A percentile compares a stretch with the other conserved stretches of the same genome.
Conservation (phyloP, 1,140 invertebrate species). For the Sycophaga agraensis region DNA sequence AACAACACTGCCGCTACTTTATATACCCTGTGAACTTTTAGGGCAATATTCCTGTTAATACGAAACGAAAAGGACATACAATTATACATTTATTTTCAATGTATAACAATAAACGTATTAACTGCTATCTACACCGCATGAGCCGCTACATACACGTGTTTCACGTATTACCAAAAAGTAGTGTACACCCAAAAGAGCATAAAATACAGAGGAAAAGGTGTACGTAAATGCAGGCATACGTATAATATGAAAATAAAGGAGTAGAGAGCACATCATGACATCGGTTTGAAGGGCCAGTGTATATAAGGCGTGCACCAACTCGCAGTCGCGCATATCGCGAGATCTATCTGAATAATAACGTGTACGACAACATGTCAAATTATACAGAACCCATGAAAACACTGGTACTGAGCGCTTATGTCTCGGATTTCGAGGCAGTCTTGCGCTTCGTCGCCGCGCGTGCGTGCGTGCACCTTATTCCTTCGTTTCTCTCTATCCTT, state of each 20-base stretch:
- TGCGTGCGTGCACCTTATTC: constrained; percentile 30
- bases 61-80: too few species aligned
- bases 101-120: not conserved
- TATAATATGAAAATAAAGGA: too few species aligned
- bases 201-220: too few species aligned
- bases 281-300: constrained; percentile 3
- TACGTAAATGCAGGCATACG: too few species aligned
- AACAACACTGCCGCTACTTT: too few species aligned
- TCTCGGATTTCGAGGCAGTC: constrained; percentile 35
- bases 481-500: constrained; percentile 36
- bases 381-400: constrained; percentile 53
- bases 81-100: not conserved
- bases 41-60: too few species aligned
- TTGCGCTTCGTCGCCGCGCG: constrained; percentile 31
- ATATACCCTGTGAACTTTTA: too few species aligned
- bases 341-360: constrained; percentile 60
- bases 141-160: not conserved
- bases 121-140: not conserved
- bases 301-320: not conserved
- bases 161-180: not conserved
- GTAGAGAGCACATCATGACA: not conserved
- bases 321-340: constrained; percentile 48
- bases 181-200: not conserved
- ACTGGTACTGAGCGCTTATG: constrained; percentile 33
- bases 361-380: constrained; percentile 61